Evolutionary conservation across 2,888 invertebrate species (phyloP), one percentile per base, ranked within the genome.

Genomic region (Mellilla xanthometata): DNA sequence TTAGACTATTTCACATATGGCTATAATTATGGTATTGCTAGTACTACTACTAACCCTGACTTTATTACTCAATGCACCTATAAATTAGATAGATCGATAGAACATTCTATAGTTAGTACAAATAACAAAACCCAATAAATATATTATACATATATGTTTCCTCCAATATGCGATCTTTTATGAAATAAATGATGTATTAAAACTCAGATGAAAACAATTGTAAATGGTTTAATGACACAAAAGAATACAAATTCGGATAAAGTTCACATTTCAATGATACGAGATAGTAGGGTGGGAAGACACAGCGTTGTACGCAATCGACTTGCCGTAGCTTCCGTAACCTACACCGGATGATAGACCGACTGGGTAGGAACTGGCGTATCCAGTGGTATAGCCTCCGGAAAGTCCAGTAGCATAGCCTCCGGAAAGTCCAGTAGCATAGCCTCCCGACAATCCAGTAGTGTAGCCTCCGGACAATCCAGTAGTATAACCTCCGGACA

Each of bases 301-400:
- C 12, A 56, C 42, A 8, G 50, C 42, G 15, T 56, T 56, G 35
- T 54, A 58, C 6, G 44, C 32, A 28, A 56, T 44, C 6, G 56
- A 48, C 38, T 58, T 56, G 2, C 52, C 42, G 24, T 52, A 52
- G 30, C 40, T 34, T 3, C 54, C 52, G 7, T 39, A 27, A 4
- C 44, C 41, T 4, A 46, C 34, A 4, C 29, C 48, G 11, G 23
- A 38, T 29, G 22, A 27, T 9, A 26, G 29, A 3, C 24, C 30
- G 1, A 31, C 28, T 19, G 36, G 36, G 15, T 36, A 36, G 2
- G 27, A 9, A 28, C 22, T 29, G 13, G 6, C 30, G 26, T 43
- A 43, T 2, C 43, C 43, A 36, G 2, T 19, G 19, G 36, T 19
- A 27, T 36, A 3, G 12, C 22, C 23, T 32, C 51, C 33, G 30